Percentiles rank a stretch among this genome's conserved stretches.
phyloP scores from a whole-genome alignment of 2,888 invertebrate genomes.

The Abrostola triplasia region DNA sequence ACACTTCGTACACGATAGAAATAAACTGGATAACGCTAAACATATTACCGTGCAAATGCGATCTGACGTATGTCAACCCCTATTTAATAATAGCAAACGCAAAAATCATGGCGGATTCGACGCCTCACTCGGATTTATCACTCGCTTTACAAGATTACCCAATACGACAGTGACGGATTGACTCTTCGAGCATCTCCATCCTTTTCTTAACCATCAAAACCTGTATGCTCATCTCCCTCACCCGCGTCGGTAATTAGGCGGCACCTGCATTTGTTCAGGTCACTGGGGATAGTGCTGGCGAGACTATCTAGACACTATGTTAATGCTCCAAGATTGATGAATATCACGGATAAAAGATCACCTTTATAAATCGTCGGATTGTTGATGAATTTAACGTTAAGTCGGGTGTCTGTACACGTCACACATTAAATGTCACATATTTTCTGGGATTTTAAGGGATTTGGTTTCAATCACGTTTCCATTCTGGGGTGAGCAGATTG shows the following conservation, averaged over 20 bases:
- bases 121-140: constrained; percentile 80
- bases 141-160: constrained; percentile 84
- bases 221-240: constrained; percentile 62
- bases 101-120: constrained; percentile 77
- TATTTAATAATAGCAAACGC: constrained; percentile 76
- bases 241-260: constrained; percentile 77
- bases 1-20: constrained; percentile 14
- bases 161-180: constrained; percentile 86
- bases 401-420: constrained; percentile 23
- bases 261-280: constrained; percentile 85
- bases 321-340: constrained; percentile 84
- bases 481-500: constrained; percentile 11
- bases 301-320: constrained; percentile 81
- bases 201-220: constrained; percentile 56
- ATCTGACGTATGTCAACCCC: constrained; percentile 65
- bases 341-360: constrained; percentile 58
- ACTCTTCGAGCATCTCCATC: constrained; percentile 69
- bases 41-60: constrained; percentile 51
- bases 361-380: constrained; percentile 53
- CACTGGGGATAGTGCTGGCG: constrained; percentile 74
- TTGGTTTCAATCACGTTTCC: constrained; percentile 50
- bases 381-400: constrained; percentile 54
- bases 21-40: constrained; percentile 21
- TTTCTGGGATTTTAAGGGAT: constrained; percentile 41
- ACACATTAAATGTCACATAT: constrained; percentile 47